A percentile compares a stretch with the other conserved stretches of the same genome.
Evolutionary conservation across 2,797 vertebrate genomes (phyloP).

Genomic region (Carduelis carduelis): DNA sequence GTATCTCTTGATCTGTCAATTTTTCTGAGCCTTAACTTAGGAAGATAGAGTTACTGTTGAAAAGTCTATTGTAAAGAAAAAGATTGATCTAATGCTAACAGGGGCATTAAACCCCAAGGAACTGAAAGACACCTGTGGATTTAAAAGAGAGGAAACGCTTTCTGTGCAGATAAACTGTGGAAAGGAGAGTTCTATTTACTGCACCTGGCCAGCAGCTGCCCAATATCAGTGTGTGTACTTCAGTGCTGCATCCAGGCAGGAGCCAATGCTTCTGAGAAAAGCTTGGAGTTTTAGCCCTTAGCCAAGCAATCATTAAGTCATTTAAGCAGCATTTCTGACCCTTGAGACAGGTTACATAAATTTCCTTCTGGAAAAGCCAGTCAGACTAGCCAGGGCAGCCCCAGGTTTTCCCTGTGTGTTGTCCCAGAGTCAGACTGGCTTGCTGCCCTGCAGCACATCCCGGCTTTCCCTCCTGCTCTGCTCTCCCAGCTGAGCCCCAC

Average conservation of each 20-base stretch:
- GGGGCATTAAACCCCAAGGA: background rate
- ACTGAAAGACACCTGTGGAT: background rate
- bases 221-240: background rate
- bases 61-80: conserved; percentile 11
- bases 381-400: background rate
- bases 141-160: background rate
- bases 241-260: background rate
- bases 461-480: background rate
- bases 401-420: background rate
- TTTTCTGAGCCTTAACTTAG: background rate
- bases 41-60: background rate
- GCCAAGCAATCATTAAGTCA: background rate
- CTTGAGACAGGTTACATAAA: background rate
- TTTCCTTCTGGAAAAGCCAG: background rate
- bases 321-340: background rate
- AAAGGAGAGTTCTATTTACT: background rate
- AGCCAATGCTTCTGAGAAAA: background rate
- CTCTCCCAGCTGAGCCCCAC: background rate
- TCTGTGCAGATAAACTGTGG: background rate
- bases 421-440: background rate
- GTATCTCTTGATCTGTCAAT: background rate
- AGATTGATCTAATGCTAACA: background rate
- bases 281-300: background rate
- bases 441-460: background rate
- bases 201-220: background rate